Conservation (phyloP, 2,888 invertebrate genomes). For the Mantis religiosa region DNA sequence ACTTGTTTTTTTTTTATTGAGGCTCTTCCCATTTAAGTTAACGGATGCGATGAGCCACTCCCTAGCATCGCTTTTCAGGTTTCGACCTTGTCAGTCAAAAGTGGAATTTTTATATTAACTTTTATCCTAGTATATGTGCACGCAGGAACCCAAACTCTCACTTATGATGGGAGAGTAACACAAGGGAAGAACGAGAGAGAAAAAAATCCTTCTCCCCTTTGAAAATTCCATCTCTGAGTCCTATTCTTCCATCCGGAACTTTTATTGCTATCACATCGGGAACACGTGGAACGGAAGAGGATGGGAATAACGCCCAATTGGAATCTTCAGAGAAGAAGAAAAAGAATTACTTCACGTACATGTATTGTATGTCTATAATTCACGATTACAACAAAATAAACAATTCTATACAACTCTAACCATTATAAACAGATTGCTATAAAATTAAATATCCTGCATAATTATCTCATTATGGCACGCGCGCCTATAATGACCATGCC, state of each 20-base stretch:
- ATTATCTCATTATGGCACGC: no score
- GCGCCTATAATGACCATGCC: no score
- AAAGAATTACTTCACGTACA: no score
- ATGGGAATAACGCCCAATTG: background rate
- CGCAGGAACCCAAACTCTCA: background rate
- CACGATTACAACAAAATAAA: no score
- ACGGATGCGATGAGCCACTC: background rate
- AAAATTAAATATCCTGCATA: no score
- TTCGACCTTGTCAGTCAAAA: background rate
- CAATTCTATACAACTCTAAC: no score
- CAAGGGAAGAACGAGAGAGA: background rate
- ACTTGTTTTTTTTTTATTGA: background rate
- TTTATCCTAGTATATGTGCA: background rate
- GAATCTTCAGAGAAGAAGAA: background rate
- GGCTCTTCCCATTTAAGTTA: background rate
- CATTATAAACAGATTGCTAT: no score
- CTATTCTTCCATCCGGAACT: background rate
- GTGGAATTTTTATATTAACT: background rate
- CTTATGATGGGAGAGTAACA: background rate
- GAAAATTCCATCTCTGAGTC: background rate
- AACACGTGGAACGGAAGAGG: background rate
- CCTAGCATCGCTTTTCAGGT: background rate
- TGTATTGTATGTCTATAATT: no score
- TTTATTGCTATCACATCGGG: background rate
- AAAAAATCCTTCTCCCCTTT: background rate